Conservation (phyloP, 2,888 invertebrate genomes). For the Platypus cylindrus region DNA sequence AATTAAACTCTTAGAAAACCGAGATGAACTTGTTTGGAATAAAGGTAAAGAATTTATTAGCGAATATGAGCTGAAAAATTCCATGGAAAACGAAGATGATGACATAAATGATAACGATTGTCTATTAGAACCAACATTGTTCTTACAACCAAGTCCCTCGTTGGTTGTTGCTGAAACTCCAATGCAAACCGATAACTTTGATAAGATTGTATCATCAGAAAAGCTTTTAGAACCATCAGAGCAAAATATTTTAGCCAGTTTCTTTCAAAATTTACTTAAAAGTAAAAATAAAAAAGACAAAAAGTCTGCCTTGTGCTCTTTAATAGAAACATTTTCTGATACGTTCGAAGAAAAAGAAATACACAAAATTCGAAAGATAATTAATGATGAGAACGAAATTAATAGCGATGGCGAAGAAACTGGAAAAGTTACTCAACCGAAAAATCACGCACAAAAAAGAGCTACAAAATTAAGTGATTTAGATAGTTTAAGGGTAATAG, state of each 20-base stretch:
- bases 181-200: conserved; percentile 4
- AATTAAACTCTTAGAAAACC: background rate
- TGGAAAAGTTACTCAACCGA: conserved; percentile 4
- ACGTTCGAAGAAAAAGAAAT: conserved; percentile 29
- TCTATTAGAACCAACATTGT: too few relatives aligned
- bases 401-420: conserved; percentile 33
- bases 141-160: too few relatives aligned
- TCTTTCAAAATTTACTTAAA: conserved; percentile 24
- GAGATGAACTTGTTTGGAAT: too few relatives aligned
- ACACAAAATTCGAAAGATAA: conserved; percentile 45
- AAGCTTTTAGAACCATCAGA: conserved; percentile 18
- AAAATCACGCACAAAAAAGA: conserved; percentile 4
- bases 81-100: too few relatives aligned
- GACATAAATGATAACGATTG: too few relatives aligned
- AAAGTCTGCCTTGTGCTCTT: conserved; percentile 21
- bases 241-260: conserved; percentile 24
- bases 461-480: background rate
- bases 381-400: conserved; percentile 43
- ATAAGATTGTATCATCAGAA: conserved; percentile 6
- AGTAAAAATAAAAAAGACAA: conserved; percentile 24
- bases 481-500: conserved; percentile 3
- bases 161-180: background rate
- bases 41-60: conserved; percentile 10
- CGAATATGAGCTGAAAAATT: conserved; percentile 11
- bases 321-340: conserved; percentile 25